Percentiles rank a stretch among this genome's conserved stretches.
phyloP scores from a whole-genome alignment of 2,113 vertebrate species.

The Podarcis cretensis region DNA sequence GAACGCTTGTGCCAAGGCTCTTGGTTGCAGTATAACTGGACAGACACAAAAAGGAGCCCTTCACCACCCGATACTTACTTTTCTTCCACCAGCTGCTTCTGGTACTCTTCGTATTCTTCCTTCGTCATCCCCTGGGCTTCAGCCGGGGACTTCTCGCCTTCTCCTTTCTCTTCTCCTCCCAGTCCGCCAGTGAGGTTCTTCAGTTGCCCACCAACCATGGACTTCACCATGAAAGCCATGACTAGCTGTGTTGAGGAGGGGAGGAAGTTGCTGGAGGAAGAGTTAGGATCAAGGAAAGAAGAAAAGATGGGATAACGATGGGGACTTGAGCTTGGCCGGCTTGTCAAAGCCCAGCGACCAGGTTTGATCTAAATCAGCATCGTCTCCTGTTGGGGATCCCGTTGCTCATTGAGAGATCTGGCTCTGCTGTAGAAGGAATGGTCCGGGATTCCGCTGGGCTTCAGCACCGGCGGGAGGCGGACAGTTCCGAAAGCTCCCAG shows the following conservation, averaged over 20 bases:
- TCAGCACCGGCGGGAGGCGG: slow-evolving; percentile 53
- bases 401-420: slow-evolving; percentile 10
- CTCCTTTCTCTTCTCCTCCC: slow-evolving; percentile 89
- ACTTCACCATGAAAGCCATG: slow-evolving; percentile 99
- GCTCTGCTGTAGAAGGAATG: neutral
- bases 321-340: neutral
- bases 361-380: neutral
- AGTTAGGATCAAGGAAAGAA: no score
- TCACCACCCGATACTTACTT: slow-evolving; percentile 84
- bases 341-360: rapidly evolving
- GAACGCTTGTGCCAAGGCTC: neutral
- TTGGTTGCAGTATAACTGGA: neutral
- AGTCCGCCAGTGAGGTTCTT: slow-evolving; percentile 96
- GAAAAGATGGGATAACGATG: no score
- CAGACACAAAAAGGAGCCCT: neutral
- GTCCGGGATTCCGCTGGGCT: neutral
- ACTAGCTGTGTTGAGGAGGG: rapidly evolving
- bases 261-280: neutral
- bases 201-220: slow-evolving; percentile 95
- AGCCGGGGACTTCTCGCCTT: slow-evolving; percentile 87
- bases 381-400: neutral
- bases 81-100: slow-evolving; percentile 96
- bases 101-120: slow-evolving; percentile 96
- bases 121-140: slow-evolving; percentile 94
- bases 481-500: slow-evolving; percentile 53